Evolutionary conservation across 2,888 invertebrate genomes (phyloP).

Genomic region (Acanthococcus lagerstroemiae): DNA sequence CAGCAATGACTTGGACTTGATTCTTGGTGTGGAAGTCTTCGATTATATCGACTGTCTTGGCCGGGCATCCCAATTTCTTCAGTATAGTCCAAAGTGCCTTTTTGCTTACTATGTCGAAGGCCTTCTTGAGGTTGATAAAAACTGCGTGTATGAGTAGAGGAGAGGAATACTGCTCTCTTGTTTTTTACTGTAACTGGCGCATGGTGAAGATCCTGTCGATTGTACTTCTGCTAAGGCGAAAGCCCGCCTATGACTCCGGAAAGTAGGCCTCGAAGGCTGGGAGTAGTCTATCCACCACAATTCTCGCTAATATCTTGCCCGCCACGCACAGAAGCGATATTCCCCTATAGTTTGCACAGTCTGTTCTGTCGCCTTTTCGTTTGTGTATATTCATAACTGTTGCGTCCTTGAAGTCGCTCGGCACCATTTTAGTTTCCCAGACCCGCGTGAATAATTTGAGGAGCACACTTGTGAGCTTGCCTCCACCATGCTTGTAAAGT

Average conservation of each 20-base stretch:
- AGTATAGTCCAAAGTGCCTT: neutral
- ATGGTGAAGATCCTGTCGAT: neutral
- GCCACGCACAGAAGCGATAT: neutral
- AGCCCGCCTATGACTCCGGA: neutral
- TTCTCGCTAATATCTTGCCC: neutral
- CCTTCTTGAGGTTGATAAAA: neutral
- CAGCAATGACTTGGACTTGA: neutral
- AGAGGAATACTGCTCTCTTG: neutral
- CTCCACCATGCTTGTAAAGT: too few relatives aligned
- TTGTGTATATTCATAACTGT: neutral
- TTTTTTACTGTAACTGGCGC: neutral
- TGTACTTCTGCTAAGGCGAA: neutral
- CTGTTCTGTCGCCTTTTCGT: neutral
- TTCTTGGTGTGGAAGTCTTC: neutral
- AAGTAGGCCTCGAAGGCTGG: too few relatives aligned
- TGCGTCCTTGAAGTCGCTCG: neutral
- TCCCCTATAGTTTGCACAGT: neutral
- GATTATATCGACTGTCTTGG: neutral
- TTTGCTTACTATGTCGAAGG: neutral
- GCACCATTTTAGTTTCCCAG: neutral
- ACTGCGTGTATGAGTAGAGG: neutral
- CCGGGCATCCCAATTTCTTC: neutral
- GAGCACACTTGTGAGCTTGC: too few relatives aligned
- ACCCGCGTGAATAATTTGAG: neutral
- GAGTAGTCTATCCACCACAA: too few relatives aligned